phyloP scores from a whole-genome alignment of 2,888 invertebrate genomes.

The Tholera decimalis region DNA sequence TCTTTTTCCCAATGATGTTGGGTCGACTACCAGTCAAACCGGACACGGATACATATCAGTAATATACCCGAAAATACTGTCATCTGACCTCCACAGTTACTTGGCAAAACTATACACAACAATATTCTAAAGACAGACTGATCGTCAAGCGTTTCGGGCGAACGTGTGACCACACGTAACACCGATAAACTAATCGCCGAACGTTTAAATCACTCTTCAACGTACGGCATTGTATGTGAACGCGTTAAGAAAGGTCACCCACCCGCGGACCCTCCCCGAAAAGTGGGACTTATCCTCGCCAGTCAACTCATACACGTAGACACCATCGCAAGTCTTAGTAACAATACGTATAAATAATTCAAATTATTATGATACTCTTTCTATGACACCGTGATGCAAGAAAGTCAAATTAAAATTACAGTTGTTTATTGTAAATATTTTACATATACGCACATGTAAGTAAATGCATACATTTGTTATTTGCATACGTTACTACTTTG shows the following conservation, averaged over 20 bases:
- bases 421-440: not conserved
- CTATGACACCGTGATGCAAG: not conserved
- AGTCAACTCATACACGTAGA: constrained; percentile 1
- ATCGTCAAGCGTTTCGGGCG: not conserved
- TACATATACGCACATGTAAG: not conserved
- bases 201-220: not conserved
- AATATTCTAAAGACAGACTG: constrained; percentile 26
- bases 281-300: constrained; percentile 19
- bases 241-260: constrained; percentile 29
- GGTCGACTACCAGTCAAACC: constrained; percentile 31
- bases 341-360: not conserved
- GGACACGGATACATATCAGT: constrained; percentile 31
- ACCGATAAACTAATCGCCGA: constrained; percentile 13
- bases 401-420: not conserved
- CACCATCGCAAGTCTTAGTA: not conserved
- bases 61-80: constrained; percentile 21
- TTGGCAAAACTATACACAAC: constrained; percentile 4
- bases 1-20: constrained; percentile 30
- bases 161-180: not conserved
- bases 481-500: constrained; percentile 16
- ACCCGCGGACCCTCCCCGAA: constrained; percentile 10
- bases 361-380: constrained; percentile 2
- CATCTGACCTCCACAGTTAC: constrained; percentile 30
- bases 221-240: not conserved
- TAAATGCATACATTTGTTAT: constrained; percentile 3